Evolutionary conservation across 2,888 invertebrate genomes (phyloP), one percentile per base, ranked within the genome.

Genomic region (Drosophila maculinotata): DNA sequence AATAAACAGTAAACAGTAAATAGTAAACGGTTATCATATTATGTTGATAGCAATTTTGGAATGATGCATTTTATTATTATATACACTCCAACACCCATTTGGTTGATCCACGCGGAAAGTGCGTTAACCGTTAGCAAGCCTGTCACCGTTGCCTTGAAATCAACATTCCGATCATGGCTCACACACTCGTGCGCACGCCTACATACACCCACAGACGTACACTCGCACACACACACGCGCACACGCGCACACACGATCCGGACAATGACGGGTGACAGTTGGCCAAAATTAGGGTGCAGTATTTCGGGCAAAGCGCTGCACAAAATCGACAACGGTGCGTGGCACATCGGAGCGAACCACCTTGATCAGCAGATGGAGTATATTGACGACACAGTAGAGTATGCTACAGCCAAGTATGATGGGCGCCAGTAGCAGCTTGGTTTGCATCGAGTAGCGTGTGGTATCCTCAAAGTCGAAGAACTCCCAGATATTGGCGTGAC

Each of bases 391-490:
- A 36, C 66, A 72, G 44, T 85, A 88, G 9, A 88, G 51, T 1
- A 85, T n/a, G 28, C 70, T 70, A 36, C 74, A 74, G 6, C 60
- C 26, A 9, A 78, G 23, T 48, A 85, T 71, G 6, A 90, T 20
- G 3, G 90, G 89, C 1, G 83, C 49, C 38, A 89, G 39, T 0
- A 88, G 4, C 14, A 90, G 47, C 39, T 90, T 89, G 4, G 73
- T 76, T 31, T 76, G 78, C 26, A 66, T 30, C 25, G 80, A 69
- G 36, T 74, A 80, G 10, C 65, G 73, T 6, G 67, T 39, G 15
- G 68, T 72, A 23, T 89, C 83, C 20, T 85, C 74, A 36, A 84
- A 73, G 36, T 89, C 79, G 23, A 89, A 73, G 51, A 90, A 81
- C n/a, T 87, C 71, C 71, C 68, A 72, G 7, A 90, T 57, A 36